Percentiles rank a stretch among this genome's conserved stretches.
Conservation (phyloP, 1,140 invertebrate genomes). For the Bradynema listronoti region DNA sequence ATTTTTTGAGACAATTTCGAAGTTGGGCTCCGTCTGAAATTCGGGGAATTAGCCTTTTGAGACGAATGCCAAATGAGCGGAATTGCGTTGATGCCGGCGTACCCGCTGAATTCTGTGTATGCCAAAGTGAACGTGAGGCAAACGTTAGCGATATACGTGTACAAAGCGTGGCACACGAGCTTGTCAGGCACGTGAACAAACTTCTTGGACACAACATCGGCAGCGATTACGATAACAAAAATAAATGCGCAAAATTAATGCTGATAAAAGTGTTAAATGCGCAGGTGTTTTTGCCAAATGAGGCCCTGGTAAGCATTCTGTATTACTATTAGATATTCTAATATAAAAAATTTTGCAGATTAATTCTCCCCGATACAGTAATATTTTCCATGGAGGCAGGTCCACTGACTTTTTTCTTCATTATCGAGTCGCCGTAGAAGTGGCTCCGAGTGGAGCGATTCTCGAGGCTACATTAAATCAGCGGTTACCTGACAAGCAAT, state of each 20-base stretch:
- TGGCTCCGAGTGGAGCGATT: slow-evolving; percentile 33
- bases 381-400: too few species aligned
- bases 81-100: slow-evolving; percentile 59
- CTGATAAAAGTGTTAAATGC: slow-evolving; percentile 26
- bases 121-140: slow-evolving; percentile 47
- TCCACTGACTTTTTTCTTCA: slow-evolving; percentile 1
- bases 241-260: slow-evolving; percentile 25
- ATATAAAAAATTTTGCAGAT: too few species aligned
- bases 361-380: too few species aligned
- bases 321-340: too few species aligned
- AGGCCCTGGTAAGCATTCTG: slow-evolving; percentile 11
- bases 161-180: slow-evolving; percentile 32
- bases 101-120: slow-evolving; percentile 60
- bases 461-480: slow-evolving; percentile 38
- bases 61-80: slow-evolving; percentile 55
- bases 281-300: slow-evolving; percentile 31
- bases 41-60: slow-evolving; percentile 58
- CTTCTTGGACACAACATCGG: too few species aligned
- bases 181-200: slow-evolving; percentile 56
- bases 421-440: slow-evolving; percentile 26
- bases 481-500: slow-evolving; percentile 12
- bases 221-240: too few species aligned
- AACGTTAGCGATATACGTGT: slow-evolving; percentile 32
- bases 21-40: too few species aligned
- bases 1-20: slow-evolving; percentile 12